phyloP scores from a whole-genome alignment of 1,140 invertebrate species.

The Periplaneta americana region DNA sequence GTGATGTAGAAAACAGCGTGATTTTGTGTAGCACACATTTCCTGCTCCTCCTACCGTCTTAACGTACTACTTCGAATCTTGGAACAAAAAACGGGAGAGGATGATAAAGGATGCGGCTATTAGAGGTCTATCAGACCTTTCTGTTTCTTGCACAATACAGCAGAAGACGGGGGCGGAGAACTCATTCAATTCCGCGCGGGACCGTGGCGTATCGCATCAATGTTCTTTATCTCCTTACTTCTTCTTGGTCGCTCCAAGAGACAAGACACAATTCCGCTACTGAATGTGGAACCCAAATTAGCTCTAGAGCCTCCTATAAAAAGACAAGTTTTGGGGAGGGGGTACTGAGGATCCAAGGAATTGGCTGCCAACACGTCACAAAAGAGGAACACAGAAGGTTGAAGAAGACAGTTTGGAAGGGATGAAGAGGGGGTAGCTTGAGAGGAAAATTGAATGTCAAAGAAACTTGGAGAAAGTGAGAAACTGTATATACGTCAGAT shows the following conservation, averaged over 20 bases:
- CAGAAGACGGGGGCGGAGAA: no score
- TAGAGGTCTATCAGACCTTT: neutral
- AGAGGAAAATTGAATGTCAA: neutral
- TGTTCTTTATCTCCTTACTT: neutral
- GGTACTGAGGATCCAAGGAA: neutral
- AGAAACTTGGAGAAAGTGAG: neutral
- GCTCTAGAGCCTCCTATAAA: neutral
- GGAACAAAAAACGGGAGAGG: neutral
- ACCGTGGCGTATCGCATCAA: neutral
- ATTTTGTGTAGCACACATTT: neutral
- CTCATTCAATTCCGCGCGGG: no score
- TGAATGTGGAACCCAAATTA: neutral
- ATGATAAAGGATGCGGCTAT: neutral
- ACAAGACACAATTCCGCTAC: neutral
- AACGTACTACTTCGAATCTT: neutral
- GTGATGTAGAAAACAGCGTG: neutral
- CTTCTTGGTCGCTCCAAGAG: neutral
- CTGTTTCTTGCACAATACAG: neutral
- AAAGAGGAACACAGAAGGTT: no score
- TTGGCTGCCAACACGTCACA: neutral
- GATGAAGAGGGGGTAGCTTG: neutral
- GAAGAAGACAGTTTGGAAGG: no score
- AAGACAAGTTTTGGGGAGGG: neutral
- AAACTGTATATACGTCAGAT: neutral
- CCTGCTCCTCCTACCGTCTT: no score